Conservation (phyloP, 2,797 vertebrate species). For the Sebastolobus alascanus region DNA sequence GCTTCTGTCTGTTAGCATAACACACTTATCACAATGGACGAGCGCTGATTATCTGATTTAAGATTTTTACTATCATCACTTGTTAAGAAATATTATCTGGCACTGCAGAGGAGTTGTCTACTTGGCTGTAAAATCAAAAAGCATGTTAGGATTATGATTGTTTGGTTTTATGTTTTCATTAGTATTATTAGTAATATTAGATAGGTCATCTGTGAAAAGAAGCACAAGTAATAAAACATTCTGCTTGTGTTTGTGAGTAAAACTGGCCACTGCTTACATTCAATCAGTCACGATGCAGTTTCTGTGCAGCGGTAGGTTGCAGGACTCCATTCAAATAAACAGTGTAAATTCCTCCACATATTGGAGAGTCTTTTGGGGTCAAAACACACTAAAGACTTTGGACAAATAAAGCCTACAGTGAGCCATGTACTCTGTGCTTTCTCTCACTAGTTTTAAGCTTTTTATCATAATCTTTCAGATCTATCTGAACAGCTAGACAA, state of each 20-base stretch:
- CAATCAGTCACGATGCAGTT: slow-evolving; percentile 62
- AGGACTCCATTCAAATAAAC: slow-evolving; percentile 82
- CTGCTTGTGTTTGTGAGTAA: slow-evolving; percentile 49
- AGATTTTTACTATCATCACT: slow-evolving; percentile 47
- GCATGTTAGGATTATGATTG: slow-evolving; percentile 19
- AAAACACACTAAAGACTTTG: slow-evolving; percentile 75
- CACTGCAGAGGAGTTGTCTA: slow-evolving; percentile 2
- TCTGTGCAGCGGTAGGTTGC: slow-evolving; percentile 69
- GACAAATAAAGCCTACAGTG: slow-evolving; percentile 77
- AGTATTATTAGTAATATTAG: slow-evolving; percentile 4
- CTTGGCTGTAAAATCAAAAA: slow-evolving; percentile 37
- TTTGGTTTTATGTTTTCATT: slow-evolving; percentile 38
- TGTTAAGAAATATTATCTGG: slow-evolving; percentile 59
- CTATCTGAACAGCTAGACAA: slow-evolving; percentile 75
- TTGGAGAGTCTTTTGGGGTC: slow-evolving; percentile 71
- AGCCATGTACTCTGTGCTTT: slow-evolving; percentile 52
- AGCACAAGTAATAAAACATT: slow-evolving; percentile 52
- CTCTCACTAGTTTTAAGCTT: slow-evolving; percentile 68
- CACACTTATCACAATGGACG: slow-evolving; percentile 56
- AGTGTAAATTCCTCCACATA: slow-evolving; percentile 77
- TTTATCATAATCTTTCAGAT: slow-evolving; percentile 74
- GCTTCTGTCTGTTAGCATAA: slow-evolving; percentile 61
- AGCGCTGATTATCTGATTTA: slow-evolving; percentile 62
- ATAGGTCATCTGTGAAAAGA: slow-evolving; percentile 47
- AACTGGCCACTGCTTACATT: slow-evolving; percentile 53